Conservation (phyloP, 2,113 vertebrate species). For the Gymnogyps californianus region DNA sequence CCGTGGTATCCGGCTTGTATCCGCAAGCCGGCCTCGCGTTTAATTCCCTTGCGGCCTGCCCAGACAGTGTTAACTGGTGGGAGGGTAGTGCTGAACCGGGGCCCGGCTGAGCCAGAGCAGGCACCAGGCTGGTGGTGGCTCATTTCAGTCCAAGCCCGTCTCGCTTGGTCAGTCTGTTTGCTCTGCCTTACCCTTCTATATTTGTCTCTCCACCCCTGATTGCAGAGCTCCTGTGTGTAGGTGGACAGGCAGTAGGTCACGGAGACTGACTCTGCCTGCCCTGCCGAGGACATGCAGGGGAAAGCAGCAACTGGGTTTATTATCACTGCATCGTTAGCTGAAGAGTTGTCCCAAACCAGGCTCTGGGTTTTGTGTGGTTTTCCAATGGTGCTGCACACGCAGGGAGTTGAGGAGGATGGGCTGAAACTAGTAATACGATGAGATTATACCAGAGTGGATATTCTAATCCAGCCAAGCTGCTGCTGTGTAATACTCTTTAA, state of each 20-base stretch:
- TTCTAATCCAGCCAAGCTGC: neutral
- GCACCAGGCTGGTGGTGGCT: neutral
- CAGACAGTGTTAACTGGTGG: accelerated
- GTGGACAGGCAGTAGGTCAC: no score
- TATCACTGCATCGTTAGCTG: accelerated
- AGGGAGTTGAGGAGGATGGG: neutral
- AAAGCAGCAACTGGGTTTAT: neutral
- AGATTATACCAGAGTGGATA: neutral
- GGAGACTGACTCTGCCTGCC: neutral
- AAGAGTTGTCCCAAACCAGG: neutral
- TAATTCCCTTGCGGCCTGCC: neutral
- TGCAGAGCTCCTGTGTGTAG: neutral
- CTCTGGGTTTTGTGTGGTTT: neutral
- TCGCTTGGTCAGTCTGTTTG: neutral
- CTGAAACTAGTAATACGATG: neutral
- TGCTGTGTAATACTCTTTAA: neutral
- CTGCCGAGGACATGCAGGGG: neutral
- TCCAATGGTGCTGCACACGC: accelerated
- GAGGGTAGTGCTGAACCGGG: neutral
- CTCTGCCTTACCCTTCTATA: neutral
- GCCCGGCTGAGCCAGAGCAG: neutral
- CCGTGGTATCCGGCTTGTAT: no score
- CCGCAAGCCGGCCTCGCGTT: accelerated
- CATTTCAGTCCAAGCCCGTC: neutral
- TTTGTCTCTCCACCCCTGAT: neutral